phyloP scores from a whole-genome alignment of 2,888 invertebrate genomes.

The Drymonia ruficornis region DNA sequence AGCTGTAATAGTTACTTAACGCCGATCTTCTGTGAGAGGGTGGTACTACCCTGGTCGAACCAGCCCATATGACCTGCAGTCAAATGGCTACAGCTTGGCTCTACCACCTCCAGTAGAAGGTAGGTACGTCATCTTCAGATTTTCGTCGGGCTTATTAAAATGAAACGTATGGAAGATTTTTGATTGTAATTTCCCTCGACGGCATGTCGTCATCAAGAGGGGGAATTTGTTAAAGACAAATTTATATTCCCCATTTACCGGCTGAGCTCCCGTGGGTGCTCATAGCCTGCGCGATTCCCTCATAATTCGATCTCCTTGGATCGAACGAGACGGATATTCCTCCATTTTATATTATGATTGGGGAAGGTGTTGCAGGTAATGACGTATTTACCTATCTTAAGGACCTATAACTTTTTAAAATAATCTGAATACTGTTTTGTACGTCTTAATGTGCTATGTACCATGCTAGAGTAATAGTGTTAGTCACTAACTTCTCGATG shows the following conservation, averaged over 20 bases:
- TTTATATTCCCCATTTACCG: conserved; percentile 68
- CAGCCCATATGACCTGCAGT: no score
- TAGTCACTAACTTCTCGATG: no score
- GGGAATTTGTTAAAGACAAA: conserved; percentile 65
- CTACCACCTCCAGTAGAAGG: no score
- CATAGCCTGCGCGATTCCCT: conserved; percentile 49
- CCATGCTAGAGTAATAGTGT: no score
- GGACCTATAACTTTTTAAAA: neutral
- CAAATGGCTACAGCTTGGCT: no score
- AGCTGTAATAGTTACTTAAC: no score
- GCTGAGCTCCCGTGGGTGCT: conserved; percentile 53
- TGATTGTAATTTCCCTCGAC: conserved; percentile 56
- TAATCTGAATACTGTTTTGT: neutral
- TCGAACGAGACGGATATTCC: conserved; percentile 36
- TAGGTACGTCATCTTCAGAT: neutral
- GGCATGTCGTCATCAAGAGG: conserved; percentile 54
- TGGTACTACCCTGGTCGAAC: no score
- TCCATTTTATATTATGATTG: conserved; percentile 36
- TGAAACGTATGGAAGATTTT: conserved; percentile 40
- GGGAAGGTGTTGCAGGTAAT: conserved; percentile 19
- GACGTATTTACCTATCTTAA: conserved; percentile 9
- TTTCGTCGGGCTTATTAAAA: conserved; percentile 29
- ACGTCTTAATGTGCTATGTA: no score
- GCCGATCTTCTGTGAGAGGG: no score
- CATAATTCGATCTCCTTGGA: conserved; percentile 53